Evolutionary conservation across 1,140 invertebrate species (phyloP), one percentile per base, ranked within the genome.

Genomic region (Drosophila ercepeae): DNA sequence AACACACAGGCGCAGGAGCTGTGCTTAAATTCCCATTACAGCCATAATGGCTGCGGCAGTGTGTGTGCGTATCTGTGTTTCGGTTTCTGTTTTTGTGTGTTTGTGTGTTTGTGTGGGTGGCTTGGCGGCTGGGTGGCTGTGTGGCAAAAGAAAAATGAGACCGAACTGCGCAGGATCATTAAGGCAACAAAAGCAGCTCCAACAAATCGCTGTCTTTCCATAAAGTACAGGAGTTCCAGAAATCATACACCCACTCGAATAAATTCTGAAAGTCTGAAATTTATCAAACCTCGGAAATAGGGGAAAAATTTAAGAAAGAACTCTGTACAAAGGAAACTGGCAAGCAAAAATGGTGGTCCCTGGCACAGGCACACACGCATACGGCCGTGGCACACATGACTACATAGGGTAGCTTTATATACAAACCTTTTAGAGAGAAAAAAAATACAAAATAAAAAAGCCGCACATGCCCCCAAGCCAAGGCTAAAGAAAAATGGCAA

Each of bases 1-100:
- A 59, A 59, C 55, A 84, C 51, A 84, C 75, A 84, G 29, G 29
- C 9, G 77, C 82, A 65, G 72, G 59, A 83, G 79, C 64, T 81
- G 82, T 73, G 73, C 82, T 86, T 86, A 86, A 86, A 86, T 88
- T 86, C 81, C 82, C 81, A 86, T 86, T 86, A 86, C 82, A 78
- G 78, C 54, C 81, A 84, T 86, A 86, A 86, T 86, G 81, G 81
- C 76, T 86, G 81, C 69, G 78, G 78, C 52, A 51, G 70, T 79
- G 58, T 50, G 60, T 69, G 54, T 59, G 68, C 34, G 23, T 50
- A 39, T 60, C 68, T 54, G 46, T 39, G 61, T 45, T 44, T 41
- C 45, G 34, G 51, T 50, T 34, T 34, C n/a, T 13, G 34, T 16
- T 14, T 14, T 2, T 16, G 39, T 36, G 27, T 19, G 32, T 41